A percentile compares a stretch with the other conserved stretches of the same genome.
phyloP scores from a whole-genome alignment of 2,113 vertebrate species.

The Danio rerio region GRCz12tu NC_133189.1:44512501-44513000 shows the following conservation, averaged over 20 bases:
- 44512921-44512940: background rate
- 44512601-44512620: slow-evolving; percentile 25
- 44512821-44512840: slow-evolving; percentile 77
- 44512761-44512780: slow-evolving; percentile 63
- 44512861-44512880: slow-evolving; percentile 69
- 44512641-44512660: slow-evolving; percentile 24
- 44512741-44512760: slow-evolving; percentile 52
- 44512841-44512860: slow-evolving; percentile 68
- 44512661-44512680: slow-evolving; percentile 40
- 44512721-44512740: slow-evolving; percentile 58
- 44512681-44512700: slow-evolving; percentile 30
- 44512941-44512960: background rate
- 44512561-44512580: slow-evolving; percentile 22
- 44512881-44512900: slow-evolving; percentile 53
- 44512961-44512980: background rate
- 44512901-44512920: background rate
- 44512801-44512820: slow-evolving; percentile 61
- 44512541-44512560: slow-evolving; percentile 7
- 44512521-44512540: slow-evolving; percentile 62
- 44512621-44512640: slow-evolving; percentile 36
- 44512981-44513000: background rate
- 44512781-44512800: slow-evolving; percentile 65
- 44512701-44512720: slow-evolving; percentile 44
- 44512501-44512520: slow-evolving; percentile 84
- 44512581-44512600: slow-evolving; percentile 25